Base-by-base conservation (phyloP, 2,797 vertebrate genomes). In the Falco rusticolus region DNA sequence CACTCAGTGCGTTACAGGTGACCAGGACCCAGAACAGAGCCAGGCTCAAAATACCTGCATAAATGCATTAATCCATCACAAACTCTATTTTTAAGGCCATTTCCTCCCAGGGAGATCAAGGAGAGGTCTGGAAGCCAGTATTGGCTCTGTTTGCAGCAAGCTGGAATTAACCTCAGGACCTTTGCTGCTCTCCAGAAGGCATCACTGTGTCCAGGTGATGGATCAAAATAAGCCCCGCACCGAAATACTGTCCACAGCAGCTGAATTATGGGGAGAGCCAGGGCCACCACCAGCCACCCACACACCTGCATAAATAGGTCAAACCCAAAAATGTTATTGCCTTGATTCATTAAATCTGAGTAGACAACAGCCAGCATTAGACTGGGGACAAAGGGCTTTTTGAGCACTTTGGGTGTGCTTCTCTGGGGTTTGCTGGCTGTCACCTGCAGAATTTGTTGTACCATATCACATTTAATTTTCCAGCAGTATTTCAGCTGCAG, bases 1-100 rank as follows among this genome's bases (percentile, higher is more conserved):
- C 53, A 45, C 10, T 10, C 5, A 0, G 26, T 37, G 31, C 1
- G 1, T 34, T 53, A 41, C 3, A 0, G n/a, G 15, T 39, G 29
- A 50, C n/a, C 57, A 37, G 2, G 82, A 48, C 12, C 76, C 71
- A 63, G 47, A 24, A 21, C 16, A 45, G 13, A 70, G 8, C 13
- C 20, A 50, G 48, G 33, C 16, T 37, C 43, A 51, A 26, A 78
- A 64, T 11, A 63, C 15, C 54, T 47, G 13, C 54, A 26, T 25
- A 33, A 71, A 80, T 16, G 26, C 31, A 25, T 54, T 50, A 2
- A 4, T 37, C 29, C 21, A 39, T 48, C 47, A 63, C 77, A 81
- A 17, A 48, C 7, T 48, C 9, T 15, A 13, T 39, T 70, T 66
- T 79, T 63, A n/a, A 89, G 21, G 24, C 21, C 28, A 13, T 50